These are phyloP conservation scores for Achroia grisella DNA, from an alignment of 1,140 invertebrate species.

Conservation along the genomic window DNA sequence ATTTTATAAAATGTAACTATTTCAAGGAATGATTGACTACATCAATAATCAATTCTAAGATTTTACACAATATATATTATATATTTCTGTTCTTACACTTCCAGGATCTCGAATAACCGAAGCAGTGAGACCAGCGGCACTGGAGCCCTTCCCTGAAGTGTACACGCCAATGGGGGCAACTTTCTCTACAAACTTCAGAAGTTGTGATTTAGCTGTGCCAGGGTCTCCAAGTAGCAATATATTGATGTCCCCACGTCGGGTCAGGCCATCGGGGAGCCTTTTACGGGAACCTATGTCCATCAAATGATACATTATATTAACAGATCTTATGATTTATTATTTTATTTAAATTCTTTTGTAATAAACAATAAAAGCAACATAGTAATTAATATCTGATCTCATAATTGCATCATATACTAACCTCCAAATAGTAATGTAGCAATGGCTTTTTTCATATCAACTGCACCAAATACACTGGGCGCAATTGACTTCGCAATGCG, in stretches of 20 bases:
- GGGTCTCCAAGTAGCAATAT: constrained; percentile 97
- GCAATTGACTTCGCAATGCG: constrained; percentile 93
- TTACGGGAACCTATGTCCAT: constrained; percentile 80
- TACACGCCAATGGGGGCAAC: constrained; percentile 97
- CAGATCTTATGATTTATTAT: no score
- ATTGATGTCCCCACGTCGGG: constrained; percentile 97
- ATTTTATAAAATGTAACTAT: neutral
- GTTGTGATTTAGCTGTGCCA: constrained; percentile 98
- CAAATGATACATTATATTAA: neutral
- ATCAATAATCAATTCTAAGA: no score
- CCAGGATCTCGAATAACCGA: constrained; percentile 96
- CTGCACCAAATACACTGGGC: constrained; percentile 96
- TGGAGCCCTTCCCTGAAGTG: constrained; percentile 99
- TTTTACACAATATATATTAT: no score
- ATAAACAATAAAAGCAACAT: no score
- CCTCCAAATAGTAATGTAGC: constrained; percentile 94
- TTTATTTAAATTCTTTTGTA: no score
- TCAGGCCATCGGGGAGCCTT: constrained; percentile 95
- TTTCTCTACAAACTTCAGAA: constrained; percentile 98
- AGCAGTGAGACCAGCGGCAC: constrained; percentile 98
- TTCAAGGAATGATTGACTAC: no score
- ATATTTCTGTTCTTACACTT: constrained; percentile 86
- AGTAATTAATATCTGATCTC: no score
- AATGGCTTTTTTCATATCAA: constrained; percentile 98
- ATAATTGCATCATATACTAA: no score